These are phyloP conservation scores for Gnathonemus longibarbis DNA, from an alignment of 2,113 vertebrate genomes.

Conservation along the genomic window DNA sequence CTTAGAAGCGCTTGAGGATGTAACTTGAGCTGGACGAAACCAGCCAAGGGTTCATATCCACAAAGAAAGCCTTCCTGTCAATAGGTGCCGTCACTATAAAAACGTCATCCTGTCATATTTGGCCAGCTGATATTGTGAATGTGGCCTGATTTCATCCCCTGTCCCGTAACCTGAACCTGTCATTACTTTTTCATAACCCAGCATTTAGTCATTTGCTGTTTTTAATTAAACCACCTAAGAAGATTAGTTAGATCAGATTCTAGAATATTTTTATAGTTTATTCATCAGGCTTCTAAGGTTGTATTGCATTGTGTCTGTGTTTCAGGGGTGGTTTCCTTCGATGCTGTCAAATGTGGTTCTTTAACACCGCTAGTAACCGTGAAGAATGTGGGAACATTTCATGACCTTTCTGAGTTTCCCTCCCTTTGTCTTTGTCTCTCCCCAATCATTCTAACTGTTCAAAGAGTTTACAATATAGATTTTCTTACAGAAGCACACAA, in stretches of 20 bases:
- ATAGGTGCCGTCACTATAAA: neutral
- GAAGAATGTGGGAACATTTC: constrained; percentile 31
- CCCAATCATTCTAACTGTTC: neutral
- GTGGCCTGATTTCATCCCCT: neutral
- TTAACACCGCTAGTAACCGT: constrained; percentile 22
- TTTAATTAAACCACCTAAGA: constrained; percentile 15
- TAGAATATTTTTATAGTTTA: neutral
- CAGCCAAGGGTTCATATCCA: neutral
- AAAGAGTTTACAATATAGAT: neutral
- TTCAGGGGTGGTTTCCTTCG: constrained; percentile 9
- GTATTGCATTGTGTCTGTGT: constrained; percentile 21
- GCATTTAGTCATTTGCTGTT: neutral
- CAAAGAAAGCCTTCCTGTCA: neutral
- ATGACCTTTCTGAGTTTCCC: constrained; percentile 16
- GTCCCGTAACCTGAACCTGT: neutral
- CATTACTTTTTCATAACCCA: neutral
- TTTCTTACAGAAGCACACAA: neutral
- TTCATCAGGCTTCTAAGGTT: neutral
- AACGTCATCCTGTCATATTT: neutral
- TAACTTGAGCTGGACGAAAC: neutral
- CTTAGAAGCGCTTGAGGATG: neutral
- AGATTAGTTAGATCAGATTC: neutral
- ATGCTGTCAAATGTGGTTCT: constrained; percentile 9
- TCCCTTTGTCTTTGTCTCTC: neutral
- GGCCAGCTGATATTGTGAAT: neutral